Base-by-base conservation (phyloP, 2,113 vertebrate species). In the Colistium nudipinnis region DNA sequence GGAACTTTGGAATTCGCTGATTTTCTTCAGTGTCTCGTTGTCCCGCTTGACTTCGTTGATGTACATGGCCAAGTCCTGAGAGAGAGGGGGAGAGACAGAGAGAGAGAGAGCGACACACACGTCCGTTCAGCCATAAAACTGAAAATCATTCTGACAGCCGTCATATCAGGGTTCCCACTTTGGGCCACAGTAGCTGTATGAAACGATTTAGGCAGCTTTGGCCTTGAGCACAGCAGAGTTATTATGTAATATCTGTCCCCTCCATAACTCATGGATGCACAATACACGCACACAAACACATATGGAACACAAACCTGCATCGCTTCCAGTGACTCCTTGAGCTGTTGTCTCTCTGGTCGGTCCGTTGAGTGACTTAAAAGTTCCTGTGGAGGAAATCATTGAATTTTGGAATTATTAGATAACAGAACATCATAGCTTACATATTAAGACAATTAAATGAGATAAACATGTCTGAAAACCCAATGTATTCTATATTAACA, bases 1-100 rank as follows among this genome's bases (percentile, higher is more conserved):
- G 0, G 95, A 98, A 60, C 94, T 97, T 93, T 99, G 97, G 76
- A 99, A 99, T 81, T 99, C 98, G 16, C 95, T 93, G 72, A 99
- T 99, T 80, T 98, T 99, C 94, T 99, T 99, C 80, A 99, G 82
- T 0, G 98, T 99, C 87, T 99, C 98, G 13, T 99, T 99, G 90
- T 99, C 98, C 70, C 98, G 92, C 76, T 99, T 99, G 4, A 99
- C 96, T 70, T 99, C 97, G 0, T 99, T 99, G 83, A 99, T 98
- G 86, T 98, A 98, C 97, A 99, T 98, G 11, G 97, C 96, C 92
- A 99, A 83, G 87, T 99, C 98, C 98, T 99, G 47, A 68, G 71
- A 22, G 36, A 10, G 36, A 10, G 36, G 13, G 36, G 13, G 36
- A 38, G 36, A 22, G n/a, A 45, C 2, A 45, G 19, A 45, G 7